Evolutionary conservation across 2,797 vertebrate genomes (phyloP).

Genomic region (Chelon labrosus): DNA sequence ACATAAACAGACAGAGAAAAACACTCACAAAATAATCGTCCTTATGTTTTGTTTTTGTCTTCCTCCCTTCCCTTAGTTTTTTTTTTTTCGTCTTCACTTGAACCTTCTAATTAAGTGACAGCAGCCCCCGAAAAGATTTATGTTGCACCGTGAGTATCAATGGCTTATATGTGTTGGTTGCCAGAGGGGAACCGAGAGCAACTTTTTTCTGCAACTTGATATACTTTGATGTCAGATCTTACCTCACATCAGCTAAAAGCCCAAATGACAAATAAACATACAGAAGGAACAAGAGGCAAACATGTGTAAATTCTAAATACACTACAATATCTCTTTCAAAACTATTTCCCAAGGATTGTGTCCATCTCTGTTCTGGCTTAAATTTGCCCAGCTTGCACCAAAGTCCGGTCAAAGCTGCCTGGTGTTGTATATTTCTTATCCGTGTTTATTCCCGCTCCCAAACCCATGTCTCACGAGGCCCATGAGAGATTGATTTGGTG

Average conservation of each 20-base stretch:
- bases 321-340: constrained; percentile 18
- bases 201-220: constrained; percentile 23
- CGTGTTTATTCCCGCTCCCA: constrained; percentile 60
- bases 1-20: constrained; percentile 76
- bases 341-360: neutral
- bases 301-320: neutral
- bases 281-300: neutral
- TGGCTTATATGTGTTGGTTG: constrained; percentile 38
- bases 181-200: constrained; percentile 17
- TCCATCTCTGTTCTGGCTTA: constrained; percentile 9
- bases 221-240: constrained; percentile 23
- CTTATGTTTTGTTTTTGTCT: constrained; percentile 61
- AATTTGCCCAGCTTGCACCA: constrained; percentile 10
- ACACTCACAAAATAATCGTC: constrained; percentile 84
- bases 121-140: constrained; percentile 36
- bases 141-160: constrained; percentile 48
- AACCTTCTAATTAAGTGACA: constrained; percentile 78
- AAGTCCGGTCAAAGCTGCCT: constrained; percentile 23
- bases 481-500: constrained; percentile 80
- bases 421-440: constrained; percentile 32
- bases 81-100: constrained; percentile 68
- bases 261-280: constrained; percentile 20
- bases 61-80: constrained; percentile 1
- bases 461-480: constrained; percentile 68
- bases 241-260: constrained; percentile 2